These are phyloP conservation scores for Heteromyza rotundicornis DNA, from an alignment of 2,888 invertebrate genomes.

Conservation along the genomic window DNA sequence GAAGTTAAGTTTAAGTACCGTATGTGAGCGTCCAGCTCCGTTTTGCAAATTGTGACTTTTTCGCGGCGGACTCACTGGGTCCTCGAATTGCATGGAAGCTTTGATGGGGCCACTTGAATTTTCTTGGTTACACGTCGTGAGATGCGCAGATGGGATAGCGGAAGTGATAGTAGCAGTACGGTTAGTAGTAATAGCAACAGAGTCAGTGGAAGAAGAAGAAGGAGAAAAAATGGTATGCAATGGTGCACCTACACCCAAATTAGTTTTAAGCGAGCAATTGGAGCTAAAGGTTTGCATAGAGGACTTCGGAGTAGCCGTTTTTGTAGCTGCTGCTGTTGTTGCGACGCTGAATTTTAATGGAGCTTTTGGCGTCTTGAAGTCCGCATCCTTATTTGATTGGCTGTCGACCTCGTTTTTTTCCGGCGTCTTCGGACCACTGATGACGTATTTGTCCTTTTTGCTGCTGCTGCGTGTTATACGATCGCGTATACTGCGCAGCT, in stretches of 20 bases:
- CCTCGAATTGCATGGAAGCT: conserved; percentile 56
- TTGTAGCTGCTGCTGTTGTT: conserved; percentile 19
- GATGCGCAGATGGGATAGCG: neutral
- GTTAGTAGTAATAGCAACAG: conserved; percentile 31
- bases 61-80: conserved; percentile 31
- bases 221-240: no score
- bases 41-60: conserved; percentile 44
- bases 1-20: conserved; percentile 71
- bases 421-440: conserved; percentile 20
- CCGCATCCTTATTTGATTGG: neutral
- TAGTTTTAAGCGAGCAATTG: conserved; percentile 10
- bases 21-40: conserved; percentile 54
- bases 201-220: neutral
- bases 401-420: conserved; percentile 34
- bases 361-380: conserved; percentile 60
- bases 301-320: conserved; percentile 1
- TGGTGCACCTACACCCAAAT: neutral
- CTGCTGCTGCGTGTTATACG: conserved; percentile 53
- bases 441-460: conserved; percentile 31
- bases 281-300: no score
- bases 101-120: conserved; percentile 32
- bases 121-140: conserved; percentile 31
- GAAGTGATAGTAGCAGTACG: conserved; percentile 25
- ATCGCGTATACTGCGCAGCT: conserved; percentile 54
- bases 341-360: conserved; percentile 38